phyloP scores from a whole-genome alignment of 2,797 vertebrate genomes.

The Pangasius larnaudii region DNA sequence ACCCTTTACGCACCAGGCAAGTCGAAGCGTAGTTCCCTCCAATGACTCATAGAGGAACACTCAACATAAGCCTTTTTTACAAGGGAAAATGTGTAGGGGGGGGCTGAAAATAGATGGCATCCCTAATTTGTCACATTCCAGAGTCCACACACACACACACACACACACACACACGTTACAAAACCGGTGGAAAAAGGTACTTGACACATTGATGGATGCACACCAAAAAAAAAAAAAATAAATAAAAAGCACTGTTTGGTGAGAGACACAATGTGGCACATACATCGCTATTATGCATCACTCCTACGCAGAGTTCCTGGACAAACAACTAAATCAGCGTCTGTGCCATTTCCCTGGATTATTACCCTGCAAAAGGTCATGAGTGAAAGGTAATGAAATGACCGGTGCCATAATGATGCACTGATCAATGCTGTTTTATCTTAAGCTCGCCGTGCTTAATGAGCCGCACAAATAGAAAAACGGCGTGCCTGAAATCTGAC shows the following conservation, averaged over 20 bases:
- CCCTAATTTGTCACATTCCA: constrained; percentile 55
- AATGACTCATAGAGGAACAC: constrained; percentile 50
- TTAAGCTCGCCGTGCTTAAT: constrained; percentile 29
- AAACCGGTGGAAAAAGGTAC: constrained; percentile 28
- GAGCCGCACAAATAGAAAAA: constrained; percentile 30
- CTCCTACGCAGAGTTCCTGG: background rate
- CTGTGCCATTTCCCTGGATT: constrained; percentile 23
- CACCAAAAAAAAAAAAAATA: background rate
- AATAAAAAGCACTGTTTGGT: background rate
- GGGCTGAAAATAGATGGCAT: constrained; percentile 46
- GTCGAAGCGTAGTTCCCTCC: constrained; percentile 43
- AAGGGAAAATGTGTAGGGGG: constrained; percentile 45
- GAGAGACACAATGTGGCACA: background rate
- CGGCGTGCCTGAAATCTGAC: constrained; percentile 28
- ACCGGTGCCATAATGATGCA: background rate
- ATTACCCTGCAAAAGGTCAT: constrained; percentile 34
- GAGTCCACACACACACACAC: background rate
- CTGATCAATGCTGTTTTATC: constrained; percentile 20
- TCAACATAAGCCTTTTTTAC: constrained; percentile 34
- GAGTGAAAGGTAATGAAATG: constrained; percentile 9
- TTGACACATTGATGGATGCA: background rate
- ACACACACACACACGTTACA: constrained; percentile 8
- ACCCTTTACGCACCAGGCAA: constrained; percentile 46
- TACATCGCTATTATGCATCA: background rate
- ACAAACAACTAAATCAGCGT: background rate